Percentiles rank a stretch among this genome's conserved stretches.
Evolutionary conservation across 2,113 vertebrate species (phyloP).

Genomic region (Tetrax tetrax): DNA sequence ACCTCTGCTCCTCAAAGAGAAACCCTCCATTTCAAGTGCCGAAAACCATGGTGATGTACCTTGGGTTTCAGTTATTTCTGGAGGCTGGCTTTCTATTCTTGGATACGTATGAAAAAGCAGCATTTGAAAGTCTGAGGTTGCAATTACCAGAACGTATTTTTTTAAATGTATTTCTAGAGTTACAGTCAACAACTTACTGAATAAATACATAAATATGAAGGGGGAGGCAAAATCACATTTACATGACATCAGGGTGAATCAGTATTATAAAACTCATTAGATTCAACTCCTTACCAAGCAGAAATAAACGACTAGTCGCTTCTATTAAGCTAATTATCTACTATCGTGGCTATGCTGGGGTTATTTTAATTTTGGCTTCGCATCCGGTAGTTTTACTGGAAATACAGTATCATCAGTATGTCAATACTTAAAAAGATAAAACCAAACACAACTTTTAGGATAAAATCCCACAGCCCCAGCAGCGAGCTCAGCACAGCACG

Average conservation of each 20-base stretch:
- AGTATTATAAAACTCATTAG: background rate
- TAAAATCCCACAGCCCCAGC: background rate
- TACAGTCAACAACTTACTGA: slow-evolving; percentile 10
- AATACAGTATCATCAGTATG: background rate
- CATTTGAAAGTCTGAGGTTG: background rate
- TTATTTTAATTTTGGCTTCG: background rate
- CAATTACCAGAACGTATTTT: background rate
- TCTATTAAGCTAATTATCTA: background rate
- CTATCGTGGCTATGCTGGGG: background rate
- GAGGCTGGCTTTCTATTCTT: slow-evolving; percentile 20
- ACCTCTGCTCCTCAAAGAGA: background rate
- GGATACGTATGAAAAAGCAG: background rate
- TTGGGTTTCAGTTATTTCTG: background rate
- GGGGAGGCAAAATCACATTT: background rate
- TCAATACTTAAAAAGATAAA: background rate
- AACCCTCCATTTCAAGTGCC: background rate
- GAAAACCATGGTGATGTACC: background rate
- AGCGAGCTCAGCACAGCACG: background rate
- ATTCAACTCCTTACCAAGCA: background rate
- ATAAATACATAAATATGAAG: slow-evolving; percentile 25
- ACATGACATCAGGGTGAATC: background rate
- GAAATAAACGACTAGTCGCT: background rate
- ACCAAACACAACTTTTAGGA: background rate
- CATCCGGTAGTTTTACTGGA: background rate
- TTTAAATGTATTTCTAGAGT: slow-evolving; percentile 4